phyloP scores from a whole-genome alignment of 2,797 vertebrate genomes.

The Tragopan temminckii region DNA sequence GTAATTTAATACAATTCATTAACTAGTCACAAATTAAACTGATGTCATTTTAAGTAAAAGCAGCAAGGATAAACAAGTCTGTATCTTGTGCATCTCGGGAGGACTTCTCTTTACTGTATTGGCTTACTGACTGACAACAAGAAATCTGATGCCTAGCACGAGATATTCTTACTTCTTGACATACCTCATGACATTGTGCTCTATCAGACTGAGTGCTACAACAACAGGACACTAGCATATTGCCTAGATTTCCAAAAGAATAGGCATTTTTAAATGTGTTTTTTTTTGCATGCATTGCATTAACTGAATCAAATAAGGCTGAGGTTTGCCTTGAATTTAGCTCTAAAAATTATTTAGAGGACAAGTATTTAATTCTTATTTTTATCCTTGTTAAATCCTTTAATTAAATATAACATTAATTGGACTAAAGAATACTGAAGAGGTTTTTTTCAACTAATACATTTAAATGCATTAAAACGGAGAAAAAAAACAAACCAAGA shows the following conservation, averaged over 20 bases:
- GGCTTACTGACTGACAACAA: not conserved
- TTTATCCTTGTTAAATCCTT: slow-evolving; percentile 27
- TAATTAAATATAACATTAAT: slow-evolving; percentile 46
- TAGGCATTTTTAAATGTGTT: not conserved
- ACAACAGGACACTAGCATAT: not conserved
- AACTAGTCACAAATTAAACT: slow-evolving; percentile 33
- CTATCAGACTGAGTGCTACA: not conserved
- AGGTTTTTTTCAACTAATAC: slow-evolving; percentile 20
- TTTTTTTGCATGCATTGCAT: not conserved
- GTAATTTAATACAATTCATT: not conserved
- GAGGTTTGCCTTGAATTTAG: slow-evolving; percentile 18
- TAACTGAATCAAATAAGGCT: not conserved
- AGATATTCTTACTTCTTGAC: not conserved
- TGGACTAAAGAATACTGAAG: slow-evolving; percentile 2
- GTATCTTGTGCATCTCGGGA: not conserved
- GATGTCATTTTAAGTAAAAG: slow-evolving; percentile 4
- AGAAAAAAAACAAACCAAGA: slow-evolving; percentile 7
- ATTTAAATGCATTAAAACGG: slow-evolving; percentile 1
- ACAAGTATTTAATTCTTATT: slow-evolving; percentile 17
- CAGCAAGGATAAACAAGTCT: slow-evolving; percentile 1
- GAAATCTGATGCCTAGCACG: not conserved
- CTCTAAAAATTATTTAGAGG: not conserved
- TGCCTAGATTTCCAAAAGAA: not conserved
- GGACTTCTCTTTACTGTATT: not conserved
- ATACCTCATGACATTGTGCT: not conserved